A percentile compares a stretch with the other conserved stretches of the same genome.
phyloP scores from a whole-genome alignment of 2,113 vertebrate genomes.

The Stegastes partitus region DNA sequence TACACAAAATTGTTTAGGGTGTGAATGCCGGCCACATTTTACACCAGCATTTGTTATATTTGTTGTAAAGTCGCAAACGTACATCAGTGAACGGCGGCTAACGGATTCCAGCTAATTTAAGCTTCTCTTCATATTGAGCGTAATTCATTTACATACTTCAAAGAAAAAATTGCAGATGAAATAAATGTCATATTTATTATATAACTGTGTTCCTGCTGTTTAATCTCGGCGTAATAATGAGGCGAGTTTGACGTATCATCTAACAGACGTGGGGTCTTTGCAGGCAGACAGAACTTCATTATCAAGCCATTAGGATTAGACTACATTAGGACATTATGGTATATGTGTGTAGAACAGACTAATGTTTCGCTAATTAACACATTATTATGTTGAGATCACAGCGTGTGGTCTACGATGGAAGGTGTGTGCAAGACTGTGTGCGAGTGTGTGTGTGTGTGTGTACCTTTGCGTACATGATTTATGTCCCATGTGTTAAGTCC shows the following conservation, averaged over 20 bases:
- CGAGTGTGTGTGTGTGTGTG: background rate
- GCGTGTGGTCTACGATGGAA: conserved; percentile 27
- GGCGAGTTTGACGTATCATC: conserved; percentile 50
- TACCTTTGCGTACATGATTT: background rate
- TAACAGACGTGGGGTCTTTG: conserved; percentile 60
- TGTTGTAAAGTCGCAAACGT: background rate
- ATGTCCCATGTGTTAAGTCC: background rate
- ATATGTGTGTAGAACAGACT: conserved; percentile 57
- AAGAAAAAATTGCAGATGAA: background rate
- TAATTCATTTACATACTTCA: background rate
- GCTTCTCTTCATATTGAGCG: background rate
- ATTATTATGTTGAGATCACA: conserved; percentile 51
- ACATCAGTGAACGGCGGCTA: background rate
- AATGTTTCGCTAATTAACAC: conserved; percentile 69
- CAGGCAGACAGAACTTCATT: conserved; percentile 58
- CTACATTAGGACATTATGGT: conserved; percentile 59
- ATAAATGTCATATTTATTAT: background rate
- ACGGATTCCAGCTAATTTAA: background rate
- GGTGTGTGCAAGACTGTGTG: background rate
- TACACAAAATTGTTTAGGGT: conserved; percentile 47
- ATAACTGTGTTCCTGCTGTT: conserved; percentile 2
- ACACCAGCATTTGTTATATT: conserved; percentile 15
- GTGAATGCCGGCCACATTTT: conserved; percentile 20
- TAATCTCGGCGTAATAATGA: conserved; percentile 11
- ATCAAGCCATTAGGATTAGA: conserved; percentile 71